A percentile compares a stretch with the other conserved stretches of the same genome.
Conservation (phyloP, 2,113 vertebrate genomes). For the Nothobranchius kuhntae region DNA sequence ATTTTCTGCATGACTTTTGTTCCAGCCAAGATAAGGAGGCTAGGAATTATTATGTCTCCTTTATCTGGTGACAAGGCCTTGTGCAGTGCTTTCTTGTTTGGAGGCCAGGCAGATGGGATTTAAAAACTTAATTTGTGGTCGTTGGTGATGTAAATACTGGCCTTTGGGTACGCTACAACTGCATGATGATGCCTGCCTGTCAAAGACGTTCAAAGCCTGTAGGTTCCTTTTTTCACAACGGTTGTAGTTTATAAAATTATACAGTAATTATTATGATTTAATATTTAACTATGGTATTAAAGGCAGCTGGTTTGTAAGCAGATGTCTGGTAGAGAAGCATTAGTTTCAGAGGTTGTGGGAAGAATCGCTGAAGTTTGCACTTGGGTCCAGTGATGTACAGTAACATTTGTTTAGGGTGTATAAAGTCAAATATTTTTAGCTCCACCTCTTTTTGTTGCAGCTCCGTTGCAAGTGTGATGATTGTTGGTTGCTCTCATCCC, state of each 20-base stretch:
- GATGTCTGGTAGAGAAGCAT: too few relatives aligned
- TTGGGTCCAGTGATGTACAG: not conserved
- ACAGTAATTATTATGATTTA: not conserved
- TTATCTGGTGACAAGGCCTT: too few relatives aligned
- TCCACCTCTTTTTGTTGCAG: conserved; percentile 21
- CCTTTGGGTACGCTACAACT: not conserved
- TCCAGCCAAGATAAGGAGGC: too few relatives aligned
- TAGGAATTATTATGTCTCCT: too few relatives aligned
- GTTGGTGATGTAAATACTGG: too few relatives aligned
- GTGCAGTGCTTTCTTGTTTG: too few relatives aligned
- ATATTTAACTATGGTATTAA: not conserved
- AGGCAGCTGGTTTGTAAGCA: too few relatives aligned
- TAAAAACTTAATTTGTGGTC: too few relatives aligned
- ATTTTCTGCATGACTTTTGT: too few relatives aligned
- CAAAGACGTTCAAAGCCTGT: not conserved
- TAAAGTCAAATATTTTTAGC: conserved; percentile 69
- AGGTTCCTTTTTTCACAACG: not conserved
- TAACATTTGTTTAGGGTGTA: conserved; percentile 57
- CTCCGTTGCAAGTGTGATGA: conserved; percentile 35
- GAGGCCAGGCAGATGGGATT: too few relatives aligned
- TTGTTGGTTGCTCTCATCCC: conserved; percentile 19
- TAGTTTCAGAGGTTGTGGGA: conserved; percentile 26
- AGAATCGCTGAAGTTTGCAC: too few relatives aligned
- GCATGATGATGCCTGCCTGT: conserved; percentile 8
- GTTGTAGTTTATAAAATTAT: not conserved